Percentiles rank a stretch among this genome's conserved stretches.
These are phyloP conservation scores for Drosophila fungiperda DNA, from an alignment of 2,888 invertebrate genomes.

Conservation along the genomic window DNA sequence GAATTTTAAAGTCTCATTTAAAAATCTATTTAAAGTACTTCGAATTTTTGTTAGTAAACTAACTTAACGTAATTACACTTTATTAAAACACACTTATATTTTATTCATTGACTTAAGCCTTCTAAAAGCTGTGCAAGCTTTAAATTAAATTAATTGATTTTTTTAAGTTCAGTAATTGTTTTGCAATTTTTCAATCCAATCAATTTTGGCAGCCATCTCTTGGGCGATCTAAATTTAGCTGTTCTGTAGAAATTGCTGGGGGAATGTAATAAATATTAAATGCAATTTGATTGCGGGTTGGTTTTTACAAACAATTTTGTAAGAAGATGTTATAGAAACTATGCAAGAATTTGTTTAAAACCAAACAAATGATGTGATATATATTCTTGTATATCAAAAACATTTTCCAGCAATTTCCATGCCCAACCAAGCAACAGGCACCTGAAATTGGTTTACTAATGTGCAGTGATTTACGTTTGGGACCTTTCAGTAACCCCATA, in stretches of 20 bases:
- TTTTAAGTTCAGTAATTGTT: not conserved
- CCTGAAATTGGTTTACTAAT: slow-evolving; percentile 6
- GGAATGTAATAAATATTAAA: slow-evolving; percentile 70
- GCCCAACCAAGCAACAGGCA: slow-evolving; percentile 34
- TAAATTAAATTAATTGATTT: not conserved
- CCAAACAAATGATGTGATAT: slow-evolving; percentile 42
- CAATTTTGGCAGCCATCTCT: slow-evolving; percentile 9
- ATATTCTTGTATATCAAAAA: slow-evolving; percentile 50
- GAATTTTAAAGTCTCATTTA: not conserved
- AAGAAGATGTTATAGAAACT: slow-evolving; percentile 8
- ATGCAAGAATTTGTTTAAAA: slow-evolving; percentile 10
- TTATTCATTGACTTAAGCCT: not conserved
- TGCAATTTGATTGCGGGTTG: slow-evolving; percentile 70
- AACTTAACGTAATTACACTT: too few relatives aligned
- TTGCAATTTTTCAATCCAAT: not conserved
- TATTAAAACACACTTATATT: not conserved
- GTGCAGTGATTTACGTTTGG: slow-evolving; percentile 12
- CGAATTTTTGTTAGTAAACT: too few relatives aligned
- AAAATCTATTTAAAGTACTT: not conserved
- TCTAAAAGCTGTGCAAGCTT: not conserved
- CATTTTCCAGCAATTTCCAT: slow-evolving; percentile 65
- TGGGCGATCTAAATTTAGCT: slow-evolving; percentile 1
- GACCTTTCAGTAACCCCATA: slow-evolving; percentile 8
- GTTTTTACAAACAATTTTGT: slow-evolving; percentile 8
- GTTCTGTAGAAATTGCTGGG: slow-evolving; percentile 8